These are phyloP conservation scores for Drosophila aff. DNA, from an alignment of 1,140 invertebrate species.

Conservation along the genomic window DNA sequence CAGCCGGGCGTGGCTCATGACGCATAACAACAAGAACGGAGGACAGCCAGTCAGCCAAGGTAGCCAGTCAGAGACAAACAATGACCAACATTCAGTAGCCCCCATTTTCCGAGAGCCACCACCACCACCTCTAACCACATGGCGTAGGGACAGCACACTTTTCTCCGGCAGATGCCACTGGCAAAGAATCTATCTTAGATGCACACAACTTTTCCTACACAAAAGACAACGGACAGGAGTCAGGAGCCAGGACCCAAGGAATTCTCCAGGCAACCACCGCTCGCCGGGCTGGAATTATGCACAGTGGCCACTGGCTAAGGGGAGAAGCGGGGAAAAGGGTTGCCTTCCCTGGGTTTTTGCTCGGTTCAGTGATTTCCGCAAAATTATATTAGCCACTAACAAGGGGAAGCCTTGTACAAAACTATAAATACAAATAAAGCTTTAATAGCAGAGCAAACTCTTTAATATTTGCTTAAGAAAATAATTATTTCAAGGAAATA, in stretches of 20 bases:
- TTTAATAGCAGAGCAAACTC: background rate
- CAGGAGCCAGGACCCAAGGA: constrained; percentile 18
- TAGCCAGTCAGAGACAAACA: constrained; percentile 51
- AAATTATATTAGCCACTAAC: constrained; percentile 1
- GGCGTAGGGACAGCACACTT: background rate
- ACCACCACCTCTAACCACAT: background rate
- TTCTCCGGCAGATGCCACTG: constrained; percentile 2
- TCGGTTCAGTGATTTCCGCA: background rate
- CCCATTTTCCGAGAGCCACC: background rate
- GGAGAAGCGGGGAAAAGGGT: background rate
- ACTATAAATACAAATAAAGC: background rate
- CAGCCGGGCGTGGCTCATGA: constrained; percentile 50
- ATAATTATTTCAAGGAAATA: too few relatives aligned
- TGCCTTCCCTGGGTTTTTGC: background rate
- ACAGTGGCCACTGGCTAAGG: constrained; percentile 18
- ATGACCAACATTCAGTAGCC: constrained; percentile 38
- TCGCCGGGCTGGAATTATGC: constrained; percentile 15
- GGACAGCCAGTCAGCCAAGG: constrained; percentile 4
- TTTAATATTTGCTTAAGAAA: background rate
- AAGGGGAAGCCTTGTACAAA: background rate
- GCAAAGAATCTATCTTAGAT: constrained; percentile 11
- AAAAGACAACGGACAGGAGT: background rate
- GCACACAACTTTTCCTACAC: constrained; percentile 37
- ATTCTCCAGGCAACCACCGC: constrained; percentile 19
- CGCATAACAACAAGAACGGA: constrained; percentile 31